A percentile compares a stretch with the other conserved stretches of the same genome.
Conservation (phyloP, 2,113 vertebrate species). For the Rallus limicola region DNA sequence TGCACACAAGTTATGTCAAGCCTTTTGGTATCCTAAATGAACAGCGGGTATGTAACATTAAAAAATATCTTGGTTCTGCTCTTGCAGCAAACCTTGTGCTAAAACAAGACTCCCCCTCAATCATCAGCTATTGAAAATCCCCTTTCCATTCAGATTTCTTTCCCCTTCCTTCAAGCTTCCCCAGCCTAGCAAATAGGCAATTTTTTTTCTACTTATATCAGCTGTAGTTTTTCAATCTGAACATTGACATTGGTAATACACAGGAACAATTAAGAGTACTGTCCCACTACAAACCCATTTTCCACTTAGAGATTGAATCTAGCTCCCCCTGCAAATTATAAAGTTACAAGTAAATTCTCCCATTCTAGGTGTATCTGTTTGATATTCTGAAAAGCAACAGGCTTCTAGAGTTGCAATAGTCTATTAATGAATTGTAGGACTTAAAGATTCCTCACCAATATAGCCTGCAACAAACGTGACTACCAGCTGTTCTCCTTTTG, state of each 20-base stretch:
- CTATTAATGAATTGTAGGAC: not conserved
- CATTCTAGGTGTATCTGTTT: not conserved
- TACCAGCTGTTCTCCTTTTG: conserved; percentile 90
- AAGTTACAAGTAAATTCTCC: not conserved
- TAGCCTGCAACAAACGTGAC: conserved; percentile 97
- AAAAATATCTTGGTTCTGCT: not conserved
- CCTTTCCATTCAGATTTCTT: not conserved
- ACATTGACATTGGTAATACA: not conserved
- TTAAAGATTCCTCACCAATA: conserved; percentile 85
- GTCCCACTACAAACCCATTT: not conserved
- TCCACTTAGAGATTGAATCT: not conserved
- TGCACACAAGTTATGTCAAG: not conserved
- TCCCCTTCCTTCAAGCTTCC: not conserved
- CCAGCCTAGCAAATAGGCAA: not conserved
- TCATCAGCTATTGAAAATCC: not conserved
- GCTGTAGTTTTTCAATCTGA: not conserved
- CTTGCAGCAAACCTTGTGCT: not conserved
- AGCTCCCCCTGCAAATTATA: not conserved
- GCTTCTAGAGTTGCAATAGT: not conserved
- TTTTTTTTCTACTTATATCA: not conserved
- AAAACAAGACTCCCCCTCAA: not conserved
- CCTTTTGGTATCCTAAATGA: not conserved
- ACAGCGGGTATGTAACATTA: not conserved
- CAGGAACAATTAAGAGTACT: not conserved
- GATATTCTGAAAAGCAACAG: not conserved